Evolutionary conservation across 2,797 vertebrate genomes (phyloP).

Genomic region (Caiman crocodilus): DNA sequence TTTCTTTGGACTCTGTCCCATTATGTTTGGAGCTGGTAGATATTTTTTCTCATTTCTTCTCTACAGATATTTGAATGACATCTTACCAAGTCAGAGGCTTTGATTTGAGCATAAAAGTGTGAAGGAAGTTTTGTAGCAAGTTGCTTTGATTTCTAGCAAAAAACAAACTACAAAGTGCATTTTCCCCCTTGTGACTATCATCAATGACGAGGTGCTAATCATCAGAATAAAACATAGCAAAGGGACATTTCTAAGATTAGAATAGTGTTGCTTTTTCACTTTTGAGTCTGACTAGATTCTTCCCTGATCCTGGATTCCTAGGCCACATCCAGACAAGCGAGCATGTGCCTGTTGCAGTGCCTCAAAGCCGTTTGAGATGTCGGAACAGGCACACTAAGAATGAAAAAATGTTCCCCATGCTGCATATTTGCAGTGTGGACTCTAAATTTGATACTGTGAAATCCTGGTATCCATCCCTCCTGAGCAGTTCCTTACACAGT

Average conservation of each 20-base stretch:
- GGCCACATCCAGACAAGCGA: neutral
- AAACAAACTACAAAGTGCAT: neutral
- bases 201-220: neutral
- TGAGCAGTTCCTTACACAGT: no score
- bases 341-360: neutral
- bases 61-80: neutral
- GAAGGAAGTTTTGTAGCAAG: neutral
- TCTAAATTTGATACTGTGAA: no score
- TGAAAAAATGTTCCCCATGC: no score
- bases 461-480: no score
- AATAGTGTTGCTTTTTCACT: neutral
- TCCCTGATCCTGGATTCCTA: neutral
- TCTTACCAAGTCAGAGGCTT: neutral
- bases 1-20: neutral
- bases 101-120: neutral
- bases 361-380: no score
- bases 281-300: neutral
- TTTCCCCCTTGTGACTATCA: neutral
- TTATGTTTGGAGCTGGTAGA: neutral
- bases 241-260: neutral
- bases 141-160: neutral
- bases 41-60: neutral
- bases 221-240: neutral
- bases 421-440: no score
- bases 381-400: no score